Evolutionary conservation across 2,888 invertebrate species (phyloP).

Genomic region (Eilema caniola): DNA sequence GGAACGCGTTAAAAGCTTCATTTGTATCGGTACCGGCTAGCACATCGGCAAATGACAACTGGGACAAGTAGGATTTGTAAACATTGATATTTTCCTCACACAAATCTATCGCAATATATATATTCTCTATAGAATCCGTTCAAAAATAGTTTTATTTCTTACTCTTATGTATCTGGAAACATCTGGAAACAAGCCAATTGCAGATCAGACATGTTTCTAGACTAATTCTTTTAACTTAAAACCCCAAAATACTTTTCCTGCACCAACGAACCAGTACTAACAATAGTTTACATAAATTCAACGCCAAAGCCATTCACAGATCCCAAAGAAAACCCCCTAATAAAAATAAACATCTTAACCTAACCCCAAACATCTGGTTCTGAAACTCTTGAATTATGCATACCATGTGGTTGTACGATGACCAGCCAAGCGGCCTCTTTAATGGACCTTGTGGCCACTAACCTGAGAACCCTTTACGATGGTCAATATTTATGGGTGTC

Average conservation of each 20-base stretch:
- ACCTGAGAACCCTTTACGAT: constrained; percentile 66
- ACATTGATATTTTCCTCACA: neutral
- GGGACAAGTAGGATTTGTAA: neutral
- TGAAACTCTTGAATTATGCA: constrained; percentile 70
- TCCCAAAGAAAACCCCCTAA: constrained; percentile 26
- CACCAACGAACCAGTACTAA: neutral
- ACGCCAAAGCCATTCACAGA: constrained; percentile 14
- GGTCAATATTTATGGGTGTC: constrained; percentile 74
- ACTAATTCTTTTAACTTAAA: too few species aligned
- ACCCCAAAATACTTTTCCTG: too few species aligned
- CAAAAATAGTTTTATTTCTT: too few species aligned
- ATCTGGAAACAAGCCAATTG: too few species aligned
- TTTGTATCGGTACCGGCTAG: too few species aligned
- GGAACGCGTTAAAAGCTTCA: too few species aligned
- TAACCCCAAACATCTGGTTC: constrained; percentile 51
- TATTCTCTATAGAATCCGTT: too few species aligned
- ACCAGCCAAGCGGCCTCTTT: constrained; percentile 65
- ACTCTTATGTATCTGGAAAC: too few species aligned
- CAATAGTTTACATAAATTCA: constrained; percentile 22
- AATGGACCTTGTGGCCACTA: constrained; percentile 68
- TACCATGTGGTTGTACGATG: constrained; percentile 55
- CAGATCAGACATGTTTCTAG: too few species aligned
- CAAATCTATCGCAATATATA: too few species aligned
- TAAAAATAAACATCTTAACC: constrained; percentile 41
- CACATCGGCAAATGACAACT: neutral